Conservation (phyloP, 2,113 vertebrate species). For the Bujurquina vittata region DNA sequence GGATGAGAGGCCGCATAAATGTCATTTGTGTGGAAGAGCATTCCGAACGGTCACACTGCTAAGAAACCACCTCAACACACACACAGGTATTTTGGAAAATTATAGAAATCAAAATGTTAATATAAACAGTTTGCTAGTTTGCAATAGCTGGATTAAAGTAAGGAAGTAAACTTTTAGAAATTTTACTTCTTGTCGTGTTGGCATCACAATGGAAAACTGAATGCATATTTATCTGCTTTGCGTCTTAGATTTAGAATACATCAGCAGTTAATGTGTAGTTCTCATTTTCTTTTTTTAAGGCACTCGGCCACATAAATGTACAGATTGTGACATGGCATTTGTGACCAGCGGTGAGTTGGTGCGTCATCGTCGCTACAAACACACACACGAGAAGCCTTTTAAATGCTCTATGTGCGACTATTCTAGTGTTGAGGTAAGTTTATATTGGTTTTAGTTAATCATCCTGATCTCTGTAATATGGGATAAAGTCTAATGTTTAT, state of each 20-base stretch:
- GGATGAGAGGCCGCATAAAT: conserved; percentile 97
- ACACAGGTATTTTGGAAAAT: conserved; percentile 85
- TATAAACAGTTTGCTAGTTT: neutral
- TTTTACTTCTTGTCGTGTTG: neutral
- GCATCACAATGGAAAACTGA: neutral
- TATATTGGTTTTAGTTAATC: neutral
- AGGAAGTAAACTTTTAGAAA: neutral
- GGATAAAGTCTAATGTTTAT: neutral
- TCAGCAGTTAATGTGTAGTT: neutral
- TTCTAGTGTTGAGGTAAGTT: conserved; percentile 92
- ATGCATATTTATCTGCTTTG: neutral
- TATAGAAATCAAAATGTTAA: neutral
- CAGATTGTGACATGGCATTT: conserved; percentile 99
- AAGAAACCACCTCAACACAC: conserved; percentile 98
- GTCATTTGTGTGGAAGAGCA: conserved; percentile 96
- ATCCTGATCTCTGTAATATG: neutral
- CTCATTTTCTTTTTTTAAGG: conserved; percentile 75
- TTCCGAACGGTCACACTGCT: conserved; percentile 96
- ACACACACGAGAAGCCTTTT: conserved; percentile 99
- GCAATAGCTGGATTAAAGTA: neutral
- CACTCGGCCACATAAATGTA: conserved; percentile 98
- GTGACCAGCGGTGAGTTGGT: conserved; percentile 98
- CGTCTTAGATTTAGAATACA: neutral
- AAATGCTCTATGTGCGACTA: conserved; percentile 99
- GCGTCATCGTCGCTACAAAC: conserved; percentile 98